Base-by-base conservation (phyloP, 2,113 vertebrate species). In the Pithys albifrons region DNA sequence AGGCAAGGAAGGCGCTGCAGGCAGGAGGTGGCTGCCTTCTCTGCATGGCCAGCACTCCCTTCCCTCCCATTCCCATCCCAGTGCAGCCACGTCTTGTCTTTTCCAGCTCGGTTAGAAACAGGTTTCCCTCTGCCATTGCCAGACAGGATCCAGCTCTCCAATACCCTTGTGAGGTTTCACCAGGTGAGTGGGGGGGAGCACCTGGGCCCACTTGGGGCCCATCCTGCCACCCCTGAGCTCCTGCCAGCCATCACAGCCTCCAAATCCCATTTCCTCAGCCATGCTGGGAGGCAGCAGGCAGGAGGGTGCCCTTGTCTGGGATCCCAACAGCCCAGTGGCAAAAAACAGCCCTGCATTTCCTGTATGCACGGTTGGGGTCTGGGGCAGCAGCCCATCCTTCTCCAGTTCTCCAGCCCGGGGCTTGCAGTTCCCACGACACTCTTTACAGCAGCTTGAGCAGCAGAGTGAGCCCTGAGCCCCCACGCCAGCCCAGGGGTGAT, bases 81-180 rank as follows among this genome's bases (percentile, higher is more conserved):
- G 2, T 1, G 12, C 2, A 7, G 27, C 61, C 54, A 20, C 0
- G 7, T 24, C 15, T 82, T 95, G 41, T 83, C 19, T 91, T 59
- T 74, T 95, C 39, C 97, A 98, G 98, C 41, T 8, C 92, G 93
- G 27, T 64, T 98, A 79, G 55, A 58, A 51, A 5, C 91, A 72
- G 98, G 98, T 6, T 97, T 98, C 58, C 97, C 93, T 4, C 97
- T 98, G 57, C 97, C 98, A 0, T 82, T 98, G 48, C 97, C 45
- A 0, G 79, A 93, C 20, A 43, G 31, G 4, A 85, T 97, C 24
- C 92, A 86, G 90, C 97, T 98, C 75, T 96, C 94, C 7, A 96
- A 97, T 7, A 76, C 95, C 41, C 20, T 96, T 2, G 22, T 98
- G 27, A 92, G 64, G 80, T 97, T 97, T 23, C 52, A 95, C 83